A percentile compares a stretch with the other conserved stretches of the same genome.
phyloP scores from a whole-genome alignment of 2,888 invertebrate genomes.

The Monoplex corrugatus region DNA sequence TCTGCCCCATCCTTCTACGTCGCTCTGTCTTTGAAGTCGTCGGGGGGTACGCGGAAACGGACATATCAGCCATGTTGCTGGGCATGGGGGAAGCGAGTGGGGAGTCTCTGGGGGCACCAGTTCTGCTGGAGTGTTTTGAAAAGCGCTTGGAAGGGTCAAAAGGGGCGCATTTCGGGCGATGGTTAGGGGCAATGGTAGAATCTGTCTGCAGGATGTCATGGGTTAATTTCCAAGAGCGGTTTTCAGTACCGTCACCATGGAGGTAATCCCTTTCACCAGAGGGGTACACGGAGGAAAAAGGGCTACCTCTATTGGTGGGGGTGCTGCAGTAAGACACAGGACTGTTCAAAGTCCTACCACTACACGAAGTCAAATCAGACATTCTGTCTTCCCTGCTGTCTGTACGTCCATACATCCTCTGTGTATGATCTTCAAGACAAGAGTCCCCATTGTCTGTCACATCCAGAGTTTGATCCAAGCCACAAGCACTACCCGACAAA shows the following conservation, averaged over 20 bases:
- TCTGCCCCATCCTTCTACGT: too few relatives aligned
- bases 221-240: too few relatives aligned
- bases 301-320: not conserved
- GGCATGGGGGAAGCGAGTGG: not conserved
- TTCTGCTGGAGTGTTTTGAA: not conserved
- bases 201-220: not conserved
- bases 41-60: not conserved
- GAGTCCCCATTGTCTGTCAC: not conserved
- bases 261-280: too few relatives aligned
- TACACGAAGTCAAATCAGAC: not conserved
- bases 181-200: too few relatives aligned
- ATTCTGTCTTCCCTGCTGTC: not conserved
- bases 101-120: not conserved
- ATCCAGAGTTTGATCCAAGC: not conserved
- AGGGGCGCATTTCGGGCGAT: not conserved
- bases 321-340: slow-evolving; percentile 7
- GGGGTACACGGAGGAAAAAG: not conserved
- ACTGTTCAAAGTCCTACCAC: too few relatives aligned
- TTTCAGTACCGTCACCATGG: too few relatives aligned
- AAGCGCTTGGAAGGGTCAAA: not conserved
- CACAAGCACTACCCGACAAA: not conserved
- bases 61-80: too few relatives aligned
- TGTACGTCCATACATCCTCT: too few relatives aligned
- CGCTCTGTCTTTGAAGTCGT: not conserved
- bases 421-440: too few relatives aligned